Evolutionary conservation across 2,797 vertebrate species (phyloP).

Genomic region (Notolabrus celidotus): DNA sequence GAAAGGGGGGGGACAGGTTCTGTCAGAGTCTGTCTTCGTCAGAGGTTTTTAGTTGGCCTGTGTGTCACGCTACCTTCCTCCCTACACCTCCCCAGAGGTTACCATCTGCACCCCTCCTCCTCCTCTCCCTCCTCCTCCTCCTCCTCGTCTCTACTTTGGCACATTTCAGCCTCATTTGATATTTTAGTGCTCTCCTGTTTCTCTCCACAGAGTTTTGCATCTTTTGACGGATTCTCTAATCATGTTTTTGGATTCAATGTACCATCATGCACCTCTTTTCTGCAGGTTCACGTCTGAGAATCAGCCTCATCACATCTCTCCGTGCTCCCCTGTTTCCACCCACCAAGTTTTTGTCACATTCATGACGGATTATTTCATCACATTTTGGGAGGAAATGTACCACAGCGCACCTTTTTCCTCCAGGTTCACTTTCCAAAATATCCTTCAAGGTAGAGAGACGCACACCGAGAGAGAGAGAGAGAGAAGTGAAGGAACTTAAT

Average conservation of each 20-base stretch:
- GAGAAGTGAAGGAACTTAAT: constrained; percentile 47
- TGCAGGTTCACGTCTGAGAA: not conserved
- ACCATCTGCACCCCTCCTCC: constrained; percentile 47
- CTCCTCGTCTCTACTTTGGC: not conserved
- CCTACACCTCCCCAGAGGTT: constrained; percentile 69
- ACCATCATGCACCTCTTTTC: not conserved
- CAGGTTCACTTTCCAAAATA: not conserved
- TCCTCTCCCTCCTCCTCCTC: constrained; percentile 16
- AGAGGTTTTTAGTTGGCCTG: constrained; percentile 61
- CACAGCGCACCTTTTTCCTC: not conserved
- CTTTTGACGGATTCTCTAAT: constrained; percentile 8
- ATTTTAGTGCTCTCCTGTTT: not conserved
- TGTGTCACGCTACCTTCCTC: constrained; percentile 64
- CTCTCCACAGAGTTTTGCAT: not conserved
- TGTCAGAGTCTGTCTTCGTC: constrained; percentile 54
- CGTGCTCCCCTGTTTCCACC: not conserved
- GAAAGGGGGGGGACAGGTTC: constrained; percentile 43
- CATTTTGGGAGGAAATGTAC: not conserved
- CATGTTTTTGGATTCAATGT: not conserved
- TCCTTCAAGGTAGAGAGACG: not conserved
- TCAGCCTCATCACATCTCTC: constrained; percentile 23
- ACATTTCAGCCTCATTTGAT: constrained; percentile 34
- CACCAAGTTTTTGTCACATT: too few species aligned
- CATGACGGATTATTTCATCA: constrained; percentile 3
- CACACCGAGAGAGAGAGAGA: too few species aligned